Conservation (phyloP, 2,888 invertebrate genomes). For the Drosophila tanythrix region DNA sequence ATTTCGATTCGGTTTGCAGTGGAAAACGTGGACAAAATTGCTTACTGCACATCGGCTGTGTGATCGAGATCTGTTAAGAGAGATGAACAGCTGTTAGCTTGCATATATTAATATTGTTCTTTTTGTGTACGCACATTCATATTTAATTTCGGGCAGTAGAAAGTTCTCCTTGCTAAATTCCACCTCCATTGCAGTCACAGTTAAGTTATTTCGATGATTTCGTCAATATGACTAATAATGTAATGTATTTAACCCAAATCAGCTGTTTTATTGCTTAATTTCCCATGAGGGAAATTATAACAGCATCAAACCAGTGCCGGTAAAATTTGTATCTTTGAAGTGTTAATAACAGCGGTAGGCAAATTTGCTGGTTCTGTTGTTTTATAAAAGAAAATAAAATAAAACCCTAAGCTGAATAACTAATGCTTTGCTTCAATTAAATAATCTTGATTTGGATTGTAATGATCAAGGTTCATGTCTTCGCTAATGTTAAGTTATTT, state of each 20-base stretch:
- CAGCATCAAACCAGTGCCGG: conserved; percentile 6
- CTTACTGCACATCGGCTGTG: conserved; percentile 99
- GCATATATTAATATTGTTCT: neutral
- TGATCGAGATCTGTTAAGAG: conserved; percentile 94
- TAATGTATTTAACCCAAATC: conserved; percentile 8
- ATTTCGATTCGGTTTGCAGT: neutral
- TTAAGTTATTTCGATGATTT: conserved; percentile 29
- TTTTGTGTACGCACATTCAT: conserved; percentile 90
- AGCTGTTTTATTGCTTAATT: conserved; percentile 34
- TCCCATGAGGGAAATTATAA: conserved; percentile 25
- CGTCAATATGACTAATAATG: conserved; percentile 16
- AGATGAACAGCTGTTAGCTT: conserved; percentile 14
- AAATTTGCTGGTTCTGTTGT: neutral
- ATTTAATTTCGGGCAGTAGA: conserved; percentile 89
- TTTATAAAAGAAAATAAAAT: neutral
- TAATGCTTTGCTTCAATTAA: neutral
- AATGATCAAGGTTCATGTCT: neutral
- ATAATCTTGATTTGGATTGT: neutral
- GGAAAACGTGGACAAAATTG: conserved; percentile 71
- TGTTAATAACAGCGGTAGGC: neutral
- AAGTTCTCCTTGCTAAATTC: conserved; percentile 88
- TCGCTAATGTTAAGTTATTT: neutral
- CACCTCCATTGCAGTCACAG: conserved; percentile 81
- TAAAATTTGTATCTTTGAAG: neutral
- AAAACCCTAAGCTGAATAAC: neutral